Evolutionary conservation across 2,113 vertebrate genomes (phyloP).

Genomic region (Xenotilapia caudafasciata): DNA sequence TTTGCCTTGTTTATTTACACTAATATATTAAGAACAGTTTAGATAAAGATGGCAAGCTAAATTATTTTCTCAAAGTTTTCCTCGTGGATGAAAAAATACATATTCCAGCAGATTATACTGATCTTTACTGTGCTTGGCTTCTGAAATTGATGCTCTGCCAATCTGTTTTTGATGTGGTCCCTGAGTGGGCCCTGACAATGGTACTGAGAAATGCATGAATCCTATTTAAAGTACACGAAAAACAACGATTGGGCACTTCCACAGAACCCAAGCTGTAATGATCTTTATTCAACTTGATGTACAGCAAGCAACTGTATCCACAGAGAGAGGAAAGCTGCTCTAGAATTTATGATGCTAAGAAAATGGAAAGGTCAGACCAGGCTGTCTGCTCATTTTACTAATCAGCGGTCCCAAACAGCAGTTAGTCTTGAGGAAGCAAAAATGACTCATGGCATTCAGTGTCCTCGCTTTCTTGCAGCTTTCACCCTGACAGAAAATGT

Average conservation of each 20-base stretch:
- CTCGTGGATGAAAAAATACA: not conserved
- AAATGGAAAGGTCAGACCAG: not conserved
- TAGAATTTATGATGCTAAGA: not conserved
- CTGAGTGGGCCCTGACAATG: not conserved
- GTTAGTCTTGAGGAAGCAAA: not conserved
- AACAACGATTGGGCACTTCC: not conserved
- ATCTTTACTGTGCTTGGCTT: not conserved
- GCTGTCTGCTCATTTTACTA: not conserved
- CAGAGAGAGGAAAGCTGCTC: not conserved
- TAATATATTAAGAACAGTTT: not conserved
- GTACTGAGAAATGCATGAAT: conserved; percentile 16
- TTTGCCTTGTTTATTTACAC: not conserved
- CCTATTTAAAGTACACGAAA: conserved; percentile 16
- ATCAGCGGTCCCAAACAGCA: not conserved
- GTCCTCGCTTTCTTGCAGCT: not conserved
- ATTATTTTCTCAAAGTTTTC: not conserved
- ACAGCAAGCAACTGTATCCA: not conserved
- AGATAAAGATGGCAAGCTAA: not conserved
- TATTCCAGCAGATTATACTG: not conserved
- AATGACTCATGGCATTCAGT: not conserved
- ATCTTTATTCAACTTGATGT: conserved; percentile 13
- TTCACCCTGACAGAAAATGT: not conserved
- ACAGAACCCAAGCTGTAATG: not conserved
- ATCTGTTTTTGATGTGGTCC: not conserved
- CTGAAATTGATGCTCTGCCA: conserved; percentile 48